Evolutionary conservation across 2,797 vertebrate genomes (phyloP).

Genomic region (Coregonus ussuriensis): DNA sequence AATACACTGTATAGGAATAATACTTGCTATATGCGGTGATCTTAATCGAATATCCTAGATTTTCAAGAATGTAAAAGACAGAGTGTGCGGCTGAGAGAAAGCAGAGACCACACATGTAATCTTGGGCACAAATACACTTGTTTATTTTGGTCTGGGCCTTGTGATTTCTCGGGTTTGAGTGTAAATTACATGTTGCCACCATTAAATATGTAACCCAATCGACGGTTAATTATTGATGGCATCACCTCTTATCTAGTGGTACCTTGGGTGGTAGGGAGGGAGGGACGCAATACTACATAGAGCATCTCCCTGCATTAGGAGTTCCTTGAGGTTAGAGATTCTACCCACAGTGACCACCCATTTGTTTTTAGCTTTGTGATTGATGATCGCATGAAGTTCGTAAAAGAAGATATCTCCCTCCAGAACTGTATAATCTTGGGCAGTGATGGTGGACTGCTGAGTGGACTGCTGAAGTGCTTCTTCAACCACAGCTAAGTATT

Average conservation of each 20-base stretch:
- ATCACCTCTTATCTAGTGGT: conserved; percentile 92
- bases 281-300: conserved; percentile 76
- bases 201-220: conserved; percentile 99
- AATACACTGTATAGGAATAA: conserved; percentile 43
- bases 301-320: conserved; percentile 91
- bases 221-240: conserved; percentile 97
- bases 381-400: conserved; percentile 91
- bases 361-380: conserved; percentile 88
- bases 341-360: conserved; percentile 81
- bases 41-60: conserved; percentile 52
- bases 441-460: conserved; percentile 86
- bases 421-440: conserved; percentile 91
- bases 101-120: conserved; percentile 37
- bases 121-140: conserved; percentile 75
- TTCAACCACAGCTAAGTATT: conserved; percentile 85
- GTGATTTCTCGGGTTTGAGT: conserved; percentile 93
- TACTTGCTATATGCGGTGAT: conserved; percentile 33
- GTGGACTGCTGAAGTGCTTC: conserved; percentile 80
- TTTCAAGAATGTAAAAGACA: conserved; percentile 5
- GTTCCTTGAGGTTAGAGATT: conserved; percentile 94
- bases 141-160: conserved; percentile 88
- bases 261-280: conserved; percentile 67
- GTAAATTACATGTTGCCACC: conserved; percentile 99
- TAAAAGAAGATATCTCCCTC: conserved; percentile 84
- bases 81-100: conserved; percentile 43